Evolutionary conservation across 2,888 invertebrate species (phyloP).

Genomic region (Clitarchus hookeri): DNA sequence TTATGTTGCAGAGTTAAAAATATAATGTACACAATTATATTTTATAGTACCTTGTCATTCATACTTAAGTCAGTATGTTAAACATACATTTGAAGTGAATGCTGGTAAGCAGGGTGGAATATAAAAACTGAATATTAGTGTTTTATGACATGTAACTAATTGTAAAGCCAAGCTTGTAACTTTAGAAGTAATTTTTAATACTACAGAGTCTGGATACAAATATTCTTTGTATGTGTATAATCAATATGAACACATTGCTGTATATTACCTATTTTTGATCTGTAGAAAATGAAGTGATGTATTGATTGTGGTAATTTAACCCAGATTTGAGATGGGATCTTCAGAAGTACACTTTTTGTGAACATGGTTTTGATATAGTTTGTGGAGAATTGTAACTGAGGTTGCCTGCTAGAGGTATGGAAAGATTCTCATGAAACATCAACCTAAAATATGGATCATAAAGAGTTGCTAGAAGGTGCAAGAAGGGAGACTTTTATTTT

Average conservation of each 20-base stretch:
- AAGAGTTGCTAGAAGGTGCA: not conserved
- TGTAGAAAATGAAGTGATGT: not conserved
- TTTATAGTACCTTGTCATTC: not conserved
- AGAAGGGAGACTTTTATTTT: no score
- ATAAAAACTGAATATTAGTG: not conserved
- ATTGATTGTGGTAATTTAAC: not conserved
- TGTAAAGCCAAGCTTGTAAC: not conserved
- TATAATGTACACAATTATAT: not conserved
- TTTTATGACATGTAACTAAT: not conserved
- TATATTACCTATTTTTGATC: not conserved
- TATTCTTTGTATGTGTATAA: not conserved
- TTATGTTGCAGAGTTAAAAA: not conserved
- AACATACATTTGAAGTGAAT: not conserved
- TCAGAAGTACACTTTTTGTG: not conserved
- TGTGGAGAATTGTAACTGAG: not conserved
- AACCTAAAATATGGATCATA: no score
- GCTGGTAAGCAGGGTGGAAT: not conserved
- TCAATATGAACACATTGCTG: not conserved
- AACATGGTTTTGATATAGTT: not conserved
- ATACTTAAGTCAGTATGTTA: not conserved
- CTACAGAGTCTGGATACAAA: not conserved
- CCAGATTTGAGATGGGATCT: not conserved
- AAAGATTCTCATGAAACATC: not conserved
- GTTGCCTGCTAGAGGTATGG: not conserved
- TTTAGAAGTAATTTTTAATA: slow-evolving; percentile 1